phyloP scores from a whole-genome alignment of 2,113 vertebrate species.

The Bettongia penicillata region DNA sequence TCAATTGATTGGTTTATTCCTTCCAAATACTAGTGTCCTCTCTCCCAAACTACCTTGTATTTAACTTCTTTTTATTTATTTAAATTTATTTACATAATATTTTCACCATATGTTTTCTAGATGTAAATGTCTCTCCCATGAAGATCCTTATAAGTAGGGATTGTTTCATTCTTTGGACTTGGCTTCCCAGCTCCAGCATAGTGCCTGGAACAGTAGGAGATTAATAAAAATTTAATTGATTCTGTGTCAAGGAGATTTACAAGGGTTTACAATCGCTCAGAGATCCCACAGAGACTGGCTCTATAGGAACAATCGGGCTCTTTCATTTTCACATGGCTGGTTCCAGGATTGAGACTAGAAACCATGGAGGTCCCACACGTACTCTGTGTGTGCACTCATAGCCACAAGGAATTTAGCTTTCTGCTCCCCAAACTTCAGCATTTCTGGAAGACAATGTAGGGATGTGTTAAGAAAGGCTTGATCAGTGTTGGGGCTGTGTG shows the following conservation, averaged over 20 bases:
- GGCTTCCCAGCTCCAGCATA: not conserved
- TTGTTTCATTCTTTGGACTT: not conserved
- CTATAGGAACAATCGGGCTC: not conserved
- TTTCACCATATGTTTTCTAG: too few relatives aligned
- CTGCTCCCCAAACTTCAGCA: not conserved
- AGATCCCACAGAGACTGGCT: not conserved
- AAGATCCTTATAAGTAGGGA: not conserved
- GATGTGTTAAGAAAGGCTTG: not conserved
- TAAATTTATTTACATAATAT: not conserved
- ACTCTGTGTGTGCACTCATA: not conserved
- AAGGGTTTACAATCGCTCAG: not conserved
- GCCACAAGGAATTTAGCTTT: not conserved
- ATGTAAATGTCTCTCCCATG: not conserved
- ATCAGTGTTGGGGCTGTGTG: not conserved
- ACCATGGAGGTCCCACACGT: not conserved
- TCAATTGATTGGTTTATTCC: not conserved
- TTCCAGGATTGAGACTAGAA: slow-evolving; percentile 6
- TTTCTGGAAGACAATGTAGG: not conserved
- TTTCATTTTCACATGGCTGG: not conserved
- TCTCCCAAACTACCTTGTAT: not conserved
- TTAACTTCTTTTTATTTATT: not conserved
- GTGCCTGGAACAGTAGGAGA: too few relatives aligned
- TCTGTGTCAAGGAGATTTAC: not conserved
- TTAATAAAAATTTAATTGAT: too few relatives aligned
- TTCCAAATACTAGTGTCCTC: not conserved